A percentile compares a stretch with the other conserved stretches of the same genome.
These are phyloP conservation scores for Drosophila siamana DNA, from an alignment of 2,888 invertebrate genomes.

Conservation along the genomic window DNA sequence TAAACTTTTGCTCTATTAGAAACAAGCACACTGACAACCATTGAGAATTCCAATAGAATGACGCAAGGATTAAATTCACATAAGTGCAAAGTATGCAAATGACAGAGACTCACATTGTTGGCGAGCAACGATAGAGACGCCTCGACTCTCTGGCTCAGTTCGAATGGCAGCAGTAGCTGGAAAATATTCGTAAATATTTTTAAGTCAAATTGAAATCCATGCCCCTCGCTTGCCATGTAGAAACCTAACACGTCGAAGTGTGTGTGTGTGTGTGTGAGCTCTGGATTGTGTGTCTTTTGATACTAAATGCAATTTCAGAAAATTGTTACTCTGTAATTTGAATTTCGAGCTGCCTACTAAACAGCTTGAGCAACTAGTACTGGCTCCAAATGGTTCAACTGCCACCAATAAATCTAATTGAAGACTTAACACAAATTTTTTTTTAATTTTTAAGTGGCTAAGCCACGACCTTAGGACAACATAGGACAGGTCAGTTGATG, in stretches of 20 bases:
- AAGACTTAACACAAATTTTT: conserved; percentile 16
- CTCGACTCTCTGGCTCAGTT: neutral
- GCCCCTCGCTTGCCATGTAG: conserved; percentile 42
- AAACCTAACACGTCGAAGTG: neutral
- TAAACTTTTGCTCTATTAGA: conserved; percentile 29
- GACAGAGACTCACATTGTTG: conserved; percentile 46
- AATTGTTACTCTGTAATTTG: conserved; percentile 46
- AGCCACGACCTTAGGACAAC: too few relatives aligned
- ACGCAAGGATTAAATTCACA: conserved; percentile 57
- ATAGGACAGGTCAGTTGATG: too few relatives aligned
- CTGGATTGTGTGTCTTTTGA: conserved; percentile 3
- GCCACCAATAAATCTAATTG: conserved; percentile 59
- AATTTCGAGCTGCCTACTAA: neutral
- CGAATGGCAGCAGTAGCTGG: conserved; percentile 10
- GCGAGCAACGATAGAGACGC: neutral
- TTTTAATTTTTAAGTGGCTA: conserved; percentile 26
- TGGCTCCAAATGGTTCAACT: conserved; percentile 5
- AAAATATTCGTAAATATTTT: conserved; percentile 48
- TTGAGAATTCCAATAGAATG: conserved; percentile 20
- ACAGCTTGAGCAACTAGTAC: neutral
- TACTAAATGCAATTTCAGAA: conserved; percentile 53
- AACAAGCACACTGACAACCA: conserved; percentile 4
- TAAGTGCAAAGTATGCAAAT: conserved; percentile 68
- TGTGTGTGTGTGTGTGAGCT: neutral
- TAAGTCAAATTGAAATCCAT: conserved; percentile 63